phyloP scores from a whole-genome alignment of 2,888 invertebrate genomes.

The Pseudoips prasinana region DNA sequence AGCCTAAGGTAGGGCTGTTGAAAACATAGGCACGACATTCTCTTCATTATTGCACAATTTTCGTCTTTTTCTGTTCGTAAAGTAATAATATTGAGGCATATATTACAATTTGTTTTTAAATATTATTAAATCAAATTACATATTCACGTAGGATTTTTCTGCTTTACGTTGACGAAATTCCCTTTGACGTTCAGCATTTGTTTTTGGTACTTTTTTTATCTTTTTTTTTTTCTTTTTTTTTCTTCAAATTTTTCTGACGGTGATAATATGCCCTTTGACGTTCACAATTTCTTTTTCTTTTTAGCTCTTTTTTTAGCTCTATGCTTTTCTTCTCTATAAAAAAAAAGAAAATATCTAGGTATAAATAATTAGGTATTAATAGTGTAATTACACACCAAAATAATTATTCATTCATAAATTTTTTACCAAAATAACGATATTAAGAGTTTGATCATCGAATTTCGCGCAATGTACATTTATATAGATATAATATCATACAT shows the following conservation, averaged over 20 bases:
- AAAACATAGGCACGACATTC: slow-evolving; percentile 32
- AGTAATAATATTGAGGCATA: slow-evolving; percentile 34
- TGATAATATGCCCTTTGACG: slow-evolving; percentile 19
- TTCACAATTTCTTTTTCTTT: slow-evolving; percentile 33
- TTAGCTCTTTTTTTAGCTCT: slow-evolving; percentile 22
- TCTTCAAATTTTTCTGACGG: slow-evolving; percentile 22
- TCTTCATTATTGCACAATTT: slow-evolving; percentile 35
- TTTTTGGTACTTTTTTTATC: slow-evolving; percentile 31
- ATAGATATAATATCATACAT: slow-evolving; percentile 17
- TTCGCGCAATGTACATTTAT: slow-evolving; percentile 13
- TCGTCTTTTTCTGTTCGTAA: slow-evolving; percentile 35
- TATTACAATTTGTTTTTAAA: slow-evolving; percentile 20
- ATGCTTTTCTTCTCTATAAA: slow-evolving; percentile 25
- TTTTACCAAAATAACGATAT: slow-evolving; percentile 24
- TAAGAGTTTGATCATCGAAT: slow-evolving; percentile 22
- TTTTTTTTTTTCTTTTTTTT: slow-evolving; percentile 20
- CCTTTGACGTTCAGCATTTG: slow-evolving; percentile 41
- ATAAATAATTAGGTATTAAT: slow-evolving; percentile 10
- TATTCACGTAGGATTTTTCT: slow-evolving; percentile 34
- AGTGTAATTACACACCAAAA: slow-evolving; percentile 20
- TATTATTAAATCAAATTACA: slow-evolving; percentile 38
- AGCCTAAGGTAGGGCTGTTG: slow-evolving; percentile 25
- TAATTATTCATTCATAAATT: slow-evolving; percentile 18
- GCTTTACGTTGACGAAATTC: slow-evolving; percentile 38
- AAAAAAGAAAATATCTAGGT: slow-evolving; percentile 25